Evolutionary conservation across 2,888 invertebrate genomes (phyloP).

Genomic region (Lottia scabra): DNA sequence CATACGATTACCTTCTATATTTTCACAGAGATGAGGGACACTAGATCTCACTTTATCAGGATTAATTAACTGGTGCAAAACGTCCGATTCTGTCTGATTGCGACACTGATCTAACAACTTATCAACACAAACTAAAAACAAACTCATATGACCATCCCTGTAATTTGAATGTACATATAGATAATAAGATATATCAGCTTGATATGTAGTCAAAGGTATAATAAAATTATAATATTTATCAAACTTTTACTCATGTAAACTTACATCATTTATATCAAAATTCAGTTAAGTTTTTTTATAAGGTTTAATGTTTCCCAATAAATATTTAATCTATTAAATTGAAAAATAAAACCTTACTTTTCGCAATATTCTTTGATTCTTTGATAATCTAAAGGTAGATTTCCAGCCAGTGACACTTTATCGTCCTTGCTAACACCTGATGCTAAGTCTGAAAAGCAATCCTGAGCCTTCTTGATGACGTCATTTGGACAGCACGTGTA

Average conservation of each 20-base stretch:
- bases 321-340: no score
- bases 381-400: conserved; percentile 23
- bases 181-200: no score
- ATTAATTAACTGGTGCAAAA: conserved; percentile 24
- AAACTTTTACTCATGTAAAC: no score
- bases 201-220: no score
- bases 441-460: conserved; percentile 23
- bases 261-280: no score
- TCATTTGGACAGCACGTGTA: conserved; percentile 16
- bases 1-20: conserved; percentile 19
- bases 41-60: conserved; percentile 26
- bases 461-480: conserved; percentile 13
- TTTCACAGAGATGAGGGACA: conserved; percentile 26
- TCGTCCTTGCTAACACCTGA: conserved; percentile 15
- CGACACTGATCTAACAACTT: conserved; percentile 17
- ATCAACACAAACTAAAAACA: conserved; percentile 25
- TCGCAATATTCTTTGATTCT: conserved; percentile 28
- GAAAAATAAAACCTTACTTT: conserved; percentile 25
- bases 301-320: no score
- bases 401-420: neutral
- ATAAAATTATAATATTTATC: no score
- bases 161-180: neutral
- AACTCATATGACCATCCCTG: conserved; percentile 27
- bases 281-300: no score
- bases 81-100: conserved; percentile 18